Evolutionary conservation across 2,888 invertebrate genomes (phyloP).

Genomic region (Chironomus riparius): DNA sequence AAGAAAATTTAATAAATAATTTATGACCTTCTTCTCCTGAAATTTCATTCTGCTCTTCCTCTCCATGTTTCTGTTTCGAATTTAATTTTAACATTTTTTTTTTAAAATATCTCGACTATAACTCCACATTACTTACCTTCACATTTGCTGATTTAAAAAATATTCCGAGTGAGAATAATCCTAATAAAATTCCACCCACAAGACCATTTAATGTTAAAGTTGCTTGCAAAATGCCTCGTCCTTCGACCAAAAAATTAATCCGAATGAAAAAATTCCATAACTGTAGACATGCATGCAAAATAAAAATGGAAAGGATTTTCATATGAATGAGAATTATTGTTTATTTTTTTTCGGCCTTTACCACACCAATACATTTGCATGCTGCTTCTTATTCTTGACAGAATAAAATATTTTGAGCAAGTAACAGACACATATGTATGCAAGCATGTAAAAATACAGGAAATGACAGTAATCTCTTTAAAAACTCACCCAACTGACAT

Average conservation of each 20-base stretch:
- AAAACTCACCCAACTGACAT: not conserved
- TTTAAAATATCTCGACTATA: too few relatives aligned
- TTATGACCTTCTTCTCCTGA: not conserved
- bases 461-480: not conserved
- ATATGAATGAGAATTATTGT: not conserved
- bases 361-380: not conserved
- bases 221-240: constrained; percentile 80
- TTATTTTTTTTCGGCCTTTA: not conserved
- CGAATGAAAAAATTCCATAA: constrained; percentile 69
- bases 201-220: constrained; percentile 83
- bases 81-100: not conserved
- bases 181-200: constrained; percentile 79
- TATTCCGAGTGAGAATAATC: constrained; percentile 81
- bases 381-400: too few relatives aligned
- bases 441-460: not conserved
- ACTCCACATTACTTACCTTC: constrained; percentile 38
- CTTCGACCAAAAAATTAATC: constrained; percentile 74
- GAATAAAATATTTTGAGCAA: too few relatives aligned
- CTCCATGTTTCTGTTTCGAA: not conserved
- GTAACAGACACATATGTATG: too few relatives aligned
- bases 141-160: constrained; percentile 80
- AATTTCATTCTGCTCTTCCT: not conserved
- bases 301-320: too few relatives aligned
- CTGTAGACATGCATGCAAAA: constrained; percentile 29
- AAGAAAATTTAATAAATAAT: not conserved